Conservation (phyloP, 2,888 invertebrate species). For the Scelioninae gen. 2 region DNA sequence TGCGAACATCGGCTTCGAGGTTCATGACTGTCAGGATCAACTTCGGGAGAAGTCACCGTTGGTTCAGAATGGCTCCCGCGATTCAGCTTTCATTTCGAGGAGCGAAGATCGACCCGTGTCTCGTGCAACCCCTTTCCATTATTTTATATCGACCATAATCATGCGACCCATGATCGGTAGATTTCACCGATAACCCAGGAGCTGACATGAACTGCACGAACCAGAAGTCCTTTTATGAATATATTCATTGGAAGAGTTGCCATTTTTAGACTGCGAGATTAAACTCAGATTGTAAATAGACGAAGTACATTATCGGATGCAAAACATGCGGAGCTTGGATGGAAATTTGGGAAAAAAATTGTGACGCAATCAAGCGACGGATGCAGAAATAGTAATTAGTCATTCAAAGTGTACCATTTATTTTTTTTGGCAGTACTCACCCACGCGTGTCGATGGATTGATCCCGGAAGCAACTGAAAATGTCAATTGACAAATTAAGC, state of each 20-base stretch:
- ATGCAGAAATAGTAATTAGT: no score
- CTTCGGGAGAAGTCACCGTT: slow-evolving; percentile 10
- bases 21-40: not conserved
- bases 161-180: slow-evolving; percentile 34
- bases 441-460: no score
- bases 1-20: not conserved
- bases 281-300: not conserved
- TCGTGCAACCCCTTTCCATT: slow-evolving; percentile 45
- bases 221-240: slow-evolving; percentile 45
- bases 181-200: slow-evolving; percentile 51
- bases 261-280: not conserved
- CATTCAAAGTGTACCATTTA: no score
- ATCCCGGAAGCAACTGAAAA: no score
- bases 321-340: no score
- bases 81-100: slow-evolving; percentile 47
- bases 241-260: slow-evolving; percentile 35
- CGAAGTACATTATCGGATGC: no score
- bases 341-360: no score
- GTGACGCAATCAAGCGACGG: no score
- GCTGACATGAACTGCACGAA: slow-evolving; percentile 42
- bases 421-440: no score
- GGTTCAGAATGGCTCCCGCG: slow-evolving; percentile 40
- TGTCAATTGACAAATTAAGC: no score
- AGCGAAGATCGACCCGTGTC: slow-evolving; percentile 26
- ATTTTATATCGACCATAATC: slow-evolving; percentile 43